Conservation (phyloP, 2,888 invertebrate species). For the Sesia bembeciformis region DNA sequence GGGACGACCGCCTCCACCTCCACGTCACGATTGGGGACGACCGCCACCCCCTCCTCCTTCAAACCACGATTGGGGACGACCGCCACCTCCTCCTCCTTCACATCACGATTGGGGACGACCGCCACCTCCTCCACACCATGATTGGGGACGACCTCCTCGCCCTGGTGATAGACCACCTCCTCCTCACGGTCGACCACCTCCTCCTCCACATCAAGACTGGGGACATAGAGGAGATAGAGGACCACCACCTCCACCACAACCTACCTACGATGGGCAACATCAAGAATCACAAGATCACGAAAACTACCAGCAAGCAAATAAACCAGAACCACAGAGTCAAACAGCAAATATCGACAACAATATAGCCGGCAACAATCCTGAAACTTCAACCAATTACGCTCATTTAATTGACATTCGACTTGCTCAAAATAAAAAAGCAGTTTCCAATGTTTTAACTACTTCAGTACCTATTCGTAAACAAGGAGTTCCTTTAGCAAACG, state of each 20-base stretch:
- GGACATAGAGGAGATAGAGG: too few relatives aligned
- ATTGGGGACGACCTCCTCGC: not conserved
- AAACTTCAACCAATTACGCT: not conserved
- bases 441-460: not conserved
- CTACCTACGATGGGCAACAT: not conserved
- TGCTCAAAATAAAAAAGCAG: not conserved
- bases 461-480: not conserved
- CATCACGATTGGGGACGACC: conserved; percentile 3
- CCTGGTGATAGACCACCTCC: conserved; percentile 1
- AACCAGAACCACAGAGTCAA: too few relatives aligned
- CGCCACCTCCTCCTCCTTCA: not conserved
- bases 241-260: not conserved
- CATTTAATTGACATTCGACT: not conserved
- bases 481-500: not conserved
- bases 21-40: not conserved
- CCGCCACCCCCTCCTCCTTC: not conserved
- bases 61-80: conserved; percentile 1
- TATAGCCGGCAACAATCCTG: not conserved
- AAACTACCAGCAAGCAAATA: too few relatives aligned
- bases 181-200: conserved; percentile 1
- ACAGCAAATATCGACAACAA: too few relatives aligned
- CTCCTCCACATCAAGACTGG: conserved; percentile 4
- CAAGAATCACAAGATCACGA: not conserved
- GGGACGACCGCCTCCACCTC: conserved; percentile 2
- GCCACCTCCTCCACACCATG: conserved; percentile 4